Evolutionary conservation across 1,140 invertebrate species (phyloP).

Genomic region (Calliopsis andreniformis): DNA sequence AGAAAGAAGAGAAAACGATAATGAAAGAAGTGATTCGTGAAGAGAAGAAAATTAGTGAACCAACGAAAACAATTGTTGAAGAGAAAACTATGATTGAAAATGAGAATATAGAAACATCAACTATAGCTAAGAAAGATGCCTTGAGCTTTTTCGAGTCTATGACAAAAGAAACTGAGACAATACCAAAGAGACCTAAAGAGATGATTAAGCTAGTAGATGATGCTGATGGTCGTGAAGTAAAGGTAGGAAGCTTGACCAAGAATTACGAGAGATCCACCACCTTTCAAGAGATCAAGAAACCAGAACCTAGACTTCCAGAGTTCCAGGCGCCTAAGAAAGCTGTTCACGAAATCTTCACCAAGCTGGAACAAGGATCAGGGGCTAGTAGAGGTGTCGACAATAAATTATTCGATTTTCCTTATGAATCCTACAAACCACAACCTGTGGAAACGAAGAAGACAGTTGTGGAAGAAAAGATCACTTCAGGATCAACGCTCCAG

Average conservation of each 20-base stretch:
- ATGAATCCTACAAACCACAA: slow-evolving; percentile 75
- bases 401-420: slow-evolving; percentile 77
- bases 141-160: slow-evolving; percentile 84
- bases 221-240: slow-evolving; percentile 71
- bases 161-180: slow-evolving; percentile 77
- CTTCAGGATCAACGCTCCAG: slow-evolving; percentile 72
- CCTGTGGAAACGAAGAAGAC: slow-evolving; percentile 72
- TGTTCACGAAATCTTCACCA: slow-evolving; percentile 76
- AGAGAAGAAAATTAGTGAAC: slow-evolving; percentile 46
- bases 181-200: slow-evolving; percentile 73
- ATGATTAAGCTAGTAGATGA: slow-evolving; percentile 76
- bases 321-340: slow-evolving; percentile 70
- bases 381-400: slow-evolving; percentile 75
- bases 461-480: slow-evolving; percentile 73
- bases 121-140: slow-evolving; percentile 81
- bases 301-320: slow-evolving; percentile 61
- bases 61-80: slow-evolving; percentile 50
- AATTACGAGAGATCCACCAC: slow-evolving; percentile 77
- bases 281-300: slow-evolving; percentile 72
- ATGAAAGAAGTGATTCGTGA: slow-evolving; percentile 56
- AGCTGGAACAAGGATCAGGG: slow-evolving; percentile 70
- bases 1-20: slow-evolving; percentile 61
- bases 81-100: slow-evolving; percentile 68
- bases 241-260: slow-evolving; percentile 78
- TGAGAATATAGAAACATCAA: slow-evolving; percentile 79